Evolutionary conservation across 2,797 vertebrate species (phyloP).

Genomic region (Mionectes olivaceus): DNA sequence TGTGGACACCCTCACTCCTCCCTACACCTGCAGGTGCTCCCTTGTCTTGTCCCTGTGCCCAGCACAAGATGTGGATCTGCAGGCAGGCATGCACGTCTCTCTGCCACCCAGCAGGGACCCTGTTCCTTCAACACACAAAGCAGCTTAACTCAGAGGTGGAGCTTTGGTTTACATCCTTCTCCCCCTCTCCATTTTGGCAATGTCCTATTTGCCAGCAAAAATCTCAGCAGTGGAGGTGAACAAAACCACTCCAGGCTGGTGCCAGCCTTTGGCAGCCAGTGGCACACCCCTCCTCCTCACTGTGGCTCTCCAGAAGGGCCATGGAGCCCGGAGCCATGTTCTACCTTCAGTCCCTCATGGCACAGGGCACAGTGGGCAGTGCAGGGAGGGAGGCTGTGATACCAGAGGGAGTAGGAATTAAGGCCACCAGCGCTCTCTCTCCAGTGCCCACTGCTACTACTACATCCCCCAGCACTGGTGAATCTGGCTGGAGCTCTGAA

Average conservation of each 20-base stretch:
- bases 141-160: not conserved
- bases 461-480: accelerated
- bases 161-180: constrained; percentile 43
- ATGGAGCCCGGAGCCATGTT: not conserved
- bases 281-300: not conserved
- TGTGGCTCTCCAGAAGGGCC: not conserved
- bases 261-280: not conserved
- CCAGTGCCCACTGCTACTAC: not conserved
- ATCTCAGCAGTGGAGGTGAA: not conserved
- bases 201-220: not conserved
- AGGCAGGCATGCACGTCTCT: not conserved
- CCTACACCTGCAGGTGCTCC: not conserved
- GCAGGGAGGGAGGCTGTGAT: not conserved
- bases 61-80: not conserved
- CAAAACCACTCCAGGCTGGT: not conserved
- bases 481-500: not conserved
- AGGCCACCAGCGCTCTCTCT: not conserved
- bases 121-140: constrained; percentile 7
- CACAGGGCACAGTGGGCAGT: not conserved
- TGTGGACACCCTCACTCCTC: not conserved
- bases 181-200: not conserved
- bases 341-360: not conserved
- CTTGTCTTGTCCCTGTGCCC: not conserved
- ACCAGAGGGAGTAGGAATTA: not conserved
- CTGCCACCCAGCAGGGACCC: not conserved